Evolutionary conservation across 2,113 vertebrate species (phyloP), one percentile per base, ranked within the genome.

Genomic region (Origma solitaria): DNA sequence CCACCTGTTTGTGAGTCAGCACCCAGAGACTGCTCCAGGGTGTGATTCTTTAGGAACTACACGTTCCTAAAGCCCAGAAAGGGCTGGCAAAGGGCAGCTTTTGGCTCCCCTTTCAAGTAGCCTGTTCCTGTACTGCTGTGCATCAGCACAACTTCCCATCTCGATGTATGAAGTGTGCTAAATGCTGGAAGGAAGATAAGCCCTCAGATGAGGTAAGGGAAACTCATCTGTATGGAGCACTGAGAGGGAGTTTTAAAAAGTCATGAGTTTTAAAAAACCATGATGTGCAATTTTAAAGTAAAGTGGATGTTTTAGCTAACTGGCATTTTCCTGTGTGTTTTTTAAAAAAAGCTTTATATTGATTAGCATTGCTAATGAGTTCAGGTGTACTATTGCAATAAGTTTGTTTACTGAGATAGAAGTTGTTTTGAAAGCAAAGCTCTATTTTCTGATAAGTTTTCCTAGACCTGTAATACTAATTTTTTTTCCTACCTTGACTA

Each of bases 351-450:
- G n/a, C n/a, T 85, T 87, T 38, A 21, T 60, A 6, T 25, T 69
- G 22, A 53, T 90, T 61, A 79, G 13, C 15, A 61, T 38, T 94
- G 49, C 14, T 90, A 77, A 73, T 33, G 30, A 53, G 13, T 54
- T 73, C 42, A 76, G 42, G n/a, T 57, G 28, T 70, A 37, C 20
- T 47, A 90, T 33, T 83, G 42, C 56, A 66, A 38, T 45, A 80
- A 28, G 23, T 35, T 35, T 58, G 24, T 23, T 54, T 92, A 25
- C 78, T 37, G 24, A 61, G 51, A 78, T 9, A 13, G 35, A 57
- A 57, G 54, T 54, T 80, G 12, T 65, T 90, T 86, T 88, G 61
- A 69, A 87, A 93, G 3, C 75, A 92, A 85, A 85, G 9, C 6
- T 84, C 20, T 66, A 0, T 12, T 92, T 10, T 33, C 66, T 78